Conservation (phyloP, 2,888 invertebrate genomes). For the Mylabris sibirica region DNA sequence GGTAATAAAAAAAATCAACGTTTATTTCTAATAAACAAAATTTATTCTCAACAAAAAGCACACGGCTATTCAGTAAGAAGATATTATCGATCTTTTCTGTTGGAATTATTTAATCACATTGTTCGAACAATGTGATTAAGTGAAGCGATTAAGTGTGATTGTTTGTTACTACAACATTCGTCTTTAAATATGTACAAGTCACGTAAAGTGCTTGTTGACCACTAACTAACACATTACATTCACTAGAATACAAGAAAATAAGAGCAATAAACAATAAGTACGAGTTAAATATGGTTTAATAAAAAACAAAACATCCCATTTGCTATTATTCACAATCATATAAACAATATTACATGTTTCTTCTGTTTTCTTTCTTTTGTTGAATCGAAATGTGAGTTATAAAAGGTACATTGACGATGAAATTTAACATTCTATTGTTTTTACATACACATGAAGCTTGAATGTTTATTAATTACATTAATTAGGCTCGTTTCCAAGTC, state of each 20-base stretch:
- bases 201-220: background rate
- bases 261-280: background rate
- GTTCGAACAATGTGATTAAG: background rate
- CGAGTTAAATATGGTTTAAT: background rate
- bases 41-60: background rate
- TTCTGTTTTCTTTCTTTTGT: background rate
- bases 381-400: too few relatives aligned
- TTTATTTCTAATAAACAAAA: background rate
- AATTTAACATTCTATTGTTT: too few relatives aligned
- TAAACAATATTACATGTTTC: background rate
- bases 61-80: too few relatives aligned
- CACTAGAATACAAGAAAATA: background rate
- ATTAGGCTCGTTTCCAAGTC: too few relatives aligned
- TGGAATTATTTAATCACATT: background rate
- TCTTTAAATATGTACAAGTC: slow-evolving; percentile 8
- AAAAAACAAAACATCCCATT: background rate
- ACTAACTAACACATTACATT: background rate
- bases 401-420: too few relatives aligned
- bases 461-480: too few relatives aligned
- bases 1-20: background rate
- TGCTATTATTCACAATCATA: too few relatives aligned
- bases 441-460: too few relatives aligned
- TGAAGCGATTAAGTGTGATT: slow-evolving; percentile 1
- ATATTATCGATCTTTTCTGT: background rate
- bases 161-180: background rate